A percentile compares a stretch with the other conserved stretches of the same genome.
Conservation (phyloP, 2,888 invertebrate species). For the Cerastoderma edule region DNA sequence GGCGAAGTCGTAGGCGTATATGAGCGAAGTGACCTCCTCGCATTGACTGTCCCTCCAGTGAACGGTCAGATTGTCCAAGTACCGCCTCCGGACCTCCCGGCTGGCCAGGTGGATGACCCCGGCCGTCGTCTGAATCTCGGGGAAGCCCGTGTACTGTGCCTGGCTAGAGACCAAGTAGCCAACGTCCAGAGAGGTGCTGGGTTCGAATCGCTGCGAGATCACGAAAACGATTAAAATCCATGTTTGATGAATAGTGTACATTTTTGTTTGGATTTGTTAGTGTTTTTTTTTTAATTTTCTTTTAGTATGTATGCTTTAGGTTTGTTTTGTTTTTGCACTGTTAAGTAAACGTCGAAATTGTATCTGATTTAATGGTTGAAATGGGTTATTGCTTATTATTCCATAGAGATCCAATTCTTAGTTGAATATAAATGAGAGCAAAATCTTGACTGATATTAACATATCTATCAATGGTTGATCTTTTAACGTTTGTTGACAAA, state of each 20-base stretch:
- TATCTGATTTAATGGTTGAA: no score
- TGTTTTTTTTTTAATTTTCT: not conserved
- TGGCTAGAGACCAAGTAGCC: conserved; percentile 50
- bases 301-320: not conserved
- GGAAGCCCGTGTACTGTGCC: conserved; percentile 38
- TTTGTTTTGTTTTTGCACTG: no score
- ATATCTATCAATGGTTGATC: no score
- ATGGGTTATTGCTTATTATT: no score
- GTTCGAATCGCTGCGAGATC: not conserved
- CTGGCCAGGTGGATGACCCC: conserved; percentile 49
- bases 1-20: conserved; percentile 49
- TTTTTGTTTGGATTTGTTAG: not conserved
- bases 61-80: conserved; percentile 23
- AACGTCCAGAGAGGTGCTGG: not conserved
- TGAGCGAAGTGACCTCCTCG: conserved; percentile 51
- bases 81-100: conserved; percentile 23
- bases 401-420: no score
- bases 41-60: conserved; percentile 52
- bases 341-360: no score
- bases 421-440: no score
- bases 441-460: no score
- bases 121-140: conserved; percentile 42
- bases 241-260: no score
- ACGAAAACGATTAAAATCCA: not conserved
- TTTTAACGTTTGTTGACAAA: no score